phyloP scores from a whole-genome alignment of 2,888 invertebrate species.

The Phaedon cochleariae region DNA sequence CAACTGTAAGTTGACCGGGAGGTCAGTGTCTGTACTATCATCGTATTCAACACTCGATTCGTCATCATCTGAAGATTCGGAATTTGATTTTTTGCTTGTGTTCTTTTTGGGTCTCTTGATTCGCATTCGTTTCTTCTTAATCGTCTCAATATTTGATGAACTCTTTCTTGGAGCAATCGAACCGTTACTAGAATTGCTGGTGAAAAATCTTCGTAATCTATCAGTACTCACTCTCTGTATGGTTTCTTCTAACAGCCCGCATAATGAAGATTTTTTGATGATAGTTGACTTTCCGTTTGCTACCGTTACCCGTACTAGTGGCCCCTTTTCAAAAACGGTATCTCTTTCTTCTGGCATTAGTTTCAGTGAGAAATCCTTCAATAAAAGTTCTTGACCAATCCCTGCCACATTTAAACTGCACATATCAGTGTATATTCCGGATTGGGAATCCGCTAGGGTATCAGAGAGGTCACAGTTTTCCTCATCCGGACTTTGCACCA shows the following conservation, averaged over 20 bases:
- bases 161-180: neutral
- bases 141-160: neutral
- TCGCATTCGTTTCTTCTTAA: neutral
- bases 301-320: conserved; percentile 8
- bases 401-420: conserved; percentile 2
- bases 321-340: neutral
- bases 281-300: conserved; percentile 2
- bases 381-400: conserved; percentile 6
- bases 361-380: neutral
- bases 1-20: neutral
- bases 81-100: neutral
- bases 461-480: neutral
- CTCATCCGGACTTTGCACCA: neutral
- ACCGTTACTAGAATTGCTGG: neutral
- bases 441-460: neutral
- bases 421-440: conserved; percentile 5
- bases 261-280: conserved; percentile 10
- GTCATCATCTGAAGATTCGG: conserved; percentile 3
- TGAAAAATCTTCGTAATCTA: conserved; percentile 12
- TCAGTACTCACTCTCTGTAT: conserved; percentile 7
- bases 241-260: conserved; percentile 12
- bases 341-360: conserved; percentile 4
- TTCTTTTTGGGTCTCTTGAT: neutral
- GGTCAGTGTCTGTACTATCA: conserved; percentile 1
- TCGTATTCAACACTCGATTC: neutral